Evolutionary conservation across 2,113 vertebrate species (phyloP).

Genomic region (Paracanthobrama guichenoti): DNA sequence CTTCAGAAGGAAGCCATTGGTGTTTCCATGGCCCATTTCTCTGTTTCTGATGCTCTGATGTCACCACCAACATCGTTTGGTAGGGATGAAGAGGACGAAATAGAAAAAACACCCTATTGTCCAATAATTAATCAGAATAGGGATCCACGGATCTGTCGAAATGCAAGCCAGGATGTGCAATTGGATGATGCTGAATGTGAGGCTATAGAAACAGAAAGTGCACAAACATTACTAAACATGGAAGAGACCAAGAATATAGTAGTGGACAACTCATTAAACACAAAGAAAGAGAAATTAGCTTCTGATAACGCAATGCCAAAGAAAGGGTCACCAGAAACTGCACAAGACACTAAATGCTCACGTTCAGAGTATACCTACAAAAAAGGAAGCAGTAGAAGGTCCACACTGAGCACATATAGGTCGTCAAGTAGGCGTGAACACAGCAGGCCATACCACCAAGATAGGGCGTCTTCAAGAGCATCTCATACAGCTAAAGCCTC

Average conservation of each 20-base stretch:
- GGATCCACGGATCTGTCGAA: slow-evolving; percentile 75
- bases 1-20: slow-evolving; percentile 93
- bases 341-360: slow-evolving; percentile 10
- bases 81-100: slow-evolving; percentile 60
- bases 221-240: not conserved
- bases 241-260: not conserved
- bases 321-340: not conserved
- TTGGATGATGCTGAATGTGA: slow-evolving; percentile 57
- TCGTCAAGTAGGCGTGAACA: slow-evolving; percentile 34
- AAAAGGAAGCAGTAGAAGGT: slow-evolving; percentile 23
- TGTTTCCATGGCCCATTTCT: slow-evolving; percentile 95
- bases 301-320: not conserved
- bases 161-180: slow-evolving; percentile 71
- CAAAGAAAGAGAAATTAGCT: not conserved
- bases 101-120: slow-evolving; percentile 42
- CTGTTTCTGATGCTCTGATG: slow-evolving; percentile 90
- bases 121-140: slow-evolving; percentile 59
- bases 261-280: not conserved
- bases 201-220: not conserved
- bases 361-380: slow-evolving; percentile 10
- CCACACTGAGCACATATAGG: not conserved
- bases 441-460: slow-evolving; percentile 35
- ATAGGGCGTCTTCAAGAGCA: slow-evolving; percentile 27
- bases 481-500: not conserved
- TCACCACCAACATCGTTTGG: slow-evolving; percentile 81